These are phyloP conservation scores for Drosophila fungiperda DNA, from an alignment of 2,888 invertebrate species.

Conservation along the genomic window DNA sequence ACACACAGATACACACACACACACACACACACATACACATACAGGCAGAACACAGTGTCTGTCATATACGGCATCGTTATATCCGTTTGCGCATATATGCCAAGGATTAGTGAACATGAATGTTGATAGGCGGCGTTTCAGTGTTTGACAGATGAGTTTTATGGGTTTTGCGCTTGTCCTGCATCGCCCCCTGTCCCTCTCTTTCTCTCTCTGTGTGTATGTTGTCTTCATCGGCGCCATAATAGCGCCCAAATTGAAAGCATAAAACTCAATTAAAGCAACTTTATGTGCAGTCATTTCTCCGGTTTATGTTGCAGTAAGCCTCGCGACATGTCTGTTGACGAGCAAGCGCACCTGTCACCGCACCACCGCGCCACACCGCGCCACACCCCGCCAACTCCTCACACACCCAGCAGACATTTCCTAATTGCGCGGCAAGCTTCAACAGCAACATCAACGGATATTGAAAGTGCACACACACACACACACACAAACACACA, in stretches of 20 bases:
- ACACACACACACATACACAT: conserved; percentile 16
- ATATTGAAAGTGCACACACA: conserved; percentile 64
- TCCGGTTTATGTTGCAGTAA: conserved; percentile 69
- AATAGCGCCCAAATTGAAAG: conserved; percentile 73
- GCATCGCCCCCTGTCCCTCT: conserved; percentile 10
- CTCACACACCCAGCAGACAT: conserved; percentile 45
- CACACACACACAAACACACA: conserved; percentile 10
- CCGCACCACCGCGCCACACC: background rate
- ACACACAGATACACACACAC: conserved; percentile 19
- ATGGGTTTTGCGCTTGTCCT: conserved; percentile 66
- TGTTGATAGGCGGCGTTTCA: conserved; percentile 74
- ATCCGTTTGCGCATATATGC: conserved; percentile 75
- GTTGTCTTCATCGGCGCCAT: conserved; percentile 57
- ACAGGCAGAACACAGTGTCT: conserved; percentile 21
- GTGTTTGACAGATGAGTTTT: conserved; percentile 76
- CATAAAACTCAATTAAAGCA: conserved; percentile 75
- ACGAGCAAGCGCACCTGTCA: conserved; percentile 59
- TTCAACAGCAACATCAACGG: conserved; percentile 59
- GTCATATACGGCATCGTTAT: conserved; percentile 49
- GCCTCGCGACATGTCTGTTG: conserved; percentile 57
- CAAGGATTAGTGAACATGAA: conserved; percentile 74
- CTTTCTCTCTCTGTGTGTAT: conserved; percentile 8
- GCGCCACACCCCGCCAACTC: background rate
- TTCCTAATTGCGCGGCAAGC: conserved; percentile 67
- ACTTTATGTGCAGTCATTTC: conserved; percentile 75